Conservation (phyloP, 2,888 invertebrate species). For the Neelides folsomi region DNA sequence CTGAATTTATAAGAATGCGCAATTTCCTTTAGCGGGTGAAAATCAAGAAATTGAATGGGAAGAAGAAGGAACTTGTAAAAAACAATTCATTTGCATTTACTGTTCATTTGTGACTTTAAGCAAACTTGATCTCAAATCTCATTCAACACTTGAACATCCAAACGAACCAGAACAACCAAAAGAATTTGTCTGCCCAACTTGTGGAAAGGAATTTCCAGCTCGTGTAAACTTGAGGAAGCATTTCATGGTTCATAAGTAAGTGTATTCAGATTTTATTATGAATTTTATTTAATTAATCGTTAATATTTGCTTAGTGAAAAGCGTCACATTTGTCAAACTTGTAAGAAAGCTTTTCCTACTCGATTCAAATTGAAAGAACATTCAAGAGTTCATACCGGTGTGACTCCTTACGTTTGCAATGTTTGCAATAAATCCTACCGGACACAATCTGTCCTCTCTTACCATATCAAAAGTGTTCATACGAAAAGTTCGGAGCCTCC, state of each 20-base stretch:
- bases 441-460: conserved; percentile 22
- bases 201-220: conserved; percentile 27
- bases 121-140: conserved; percentile 12
- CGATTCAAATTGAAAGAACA: conserved; percentile 30
- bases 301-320: conserved; percentile 18
- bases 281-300: too few relatives aligned
- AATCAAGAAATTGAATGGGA: too few relatives aligned
- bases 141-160: conserved; percentile 22
- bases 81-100: conserved; percentile 26
- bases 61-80: background rate
- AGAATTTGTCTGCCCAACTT: conserved; percentile 28
- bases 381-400: conserved; percentile 25
- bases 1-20: too few relatives aligned
- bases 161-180: conserved; percentile 21
- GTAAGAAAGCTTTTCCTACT: conserved; percentile 29
- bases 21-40: too few relatives aligned
- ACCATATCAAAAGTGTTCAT: conserved; percentile 21
- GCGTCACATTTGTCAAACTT: conserved; percentile 19
- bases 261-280: too few relatives aligned
- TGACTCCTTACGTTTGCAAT: conserved; percentile 24
- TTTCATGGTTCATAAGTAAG: conserved; percentile 28
- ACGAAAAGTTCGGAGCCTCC: conserved; percentile 9
- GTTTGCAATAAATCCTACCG: conserved; percentile 25
- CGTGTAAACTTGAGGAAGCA: conserved; percentile 27
- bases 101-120: conserved; percentile 20